These are phyloP conservation scores for Phrynosoma platyrhinos DNA, from an alignment of 2,113 vertebrate species.

Conservation along the genomic window DNA sequence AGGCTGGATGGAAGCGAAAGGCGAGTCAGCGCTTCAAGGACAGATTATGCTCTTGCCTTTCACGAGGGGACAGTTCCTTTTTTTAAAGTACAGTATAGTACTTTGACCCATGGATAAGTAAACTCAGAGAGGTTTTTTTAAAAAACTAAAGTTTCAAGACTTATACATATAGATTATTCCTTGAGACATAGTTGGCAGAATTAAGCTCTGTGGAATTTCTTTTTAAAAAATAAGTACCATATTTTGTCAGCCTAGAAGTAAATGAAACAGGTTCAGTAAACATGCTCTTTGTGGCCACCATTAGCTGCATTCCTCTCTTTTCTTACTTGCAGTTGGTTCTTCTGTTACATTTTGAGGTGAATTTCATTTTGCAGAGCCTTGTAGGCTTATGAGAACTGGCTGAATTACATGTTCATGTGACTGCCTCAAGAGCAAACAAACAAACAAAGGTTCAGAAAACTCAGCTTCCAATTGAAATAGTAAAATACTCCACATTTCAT, in stretches of 20 bases:
- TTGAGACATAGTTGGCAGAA: too few relatives aligned
- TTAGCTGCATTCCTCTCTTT: not conserved
- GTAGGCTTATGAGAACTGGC: constrained; percentile 12
- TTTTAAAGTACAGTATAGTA: too few relatives aligned
- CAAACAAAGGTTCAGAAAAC: not conserved
- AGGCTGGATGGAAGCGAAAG: too few relatives aligned
- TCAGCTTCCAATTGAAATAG: constrained; percentile 16
- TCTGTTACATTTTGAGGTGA: not conserved
- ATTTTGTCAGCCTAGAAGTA: not conserved
- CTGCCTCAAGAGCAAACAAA: not conserved
- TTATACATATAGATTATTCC: too few relatives aligned
- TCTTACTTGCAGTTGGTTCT: not conserved
- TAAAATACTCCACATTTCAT: constrained; percentile 22
- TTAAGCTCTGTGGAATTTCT: not conserved
- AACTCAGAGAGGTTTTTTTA: not conserved
- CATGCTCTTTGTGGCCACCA: not conserved
- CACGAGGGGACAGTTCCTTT: too few relatives aligned
- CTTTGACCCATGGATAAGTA: not conserved
- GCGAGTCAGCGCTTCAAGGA: too few relatives aligned
- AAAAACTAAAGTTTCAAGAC: too few relatives aligned
- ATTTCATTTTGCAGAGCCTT: constrained; percentile 16
- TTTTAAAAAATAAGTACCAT: not conserved
- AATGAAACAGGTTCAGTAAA: not conserved
- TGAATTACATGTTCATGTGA: constrained; percentile 7
- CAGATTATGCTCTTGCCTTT: too few relatives aligned